Evolutionary conservation across 1,140 invertebrate species (phyloP), one percentile per base, ranked within the genome.

Genomic region (Ruditapes philippinarum): DNA sequence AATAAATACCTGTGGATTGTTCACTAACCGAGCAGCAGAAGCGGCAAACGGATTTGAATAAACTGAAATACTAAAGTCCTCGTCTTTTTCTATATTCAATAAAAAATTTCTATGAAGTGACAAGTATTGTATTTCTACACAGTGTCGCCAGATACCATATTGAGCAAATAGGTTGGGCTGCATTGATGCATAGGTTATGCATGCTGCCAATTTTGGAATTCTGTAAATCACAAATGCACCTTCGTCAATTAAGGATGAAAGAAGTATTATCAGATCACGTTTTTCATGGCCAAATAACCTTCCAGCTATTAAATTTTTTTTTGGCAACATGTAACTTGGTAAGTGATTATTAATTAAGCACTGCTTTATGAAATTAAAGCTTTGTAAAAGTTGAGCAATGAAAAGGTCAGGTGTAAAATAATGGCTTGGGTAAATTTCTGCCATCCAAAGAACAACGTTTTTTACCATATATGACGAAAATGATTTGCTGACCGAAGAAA

Each of bases 401-500:
- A 65, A 28, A 12, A 19, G 12, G 12, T n/a, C 42, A 19, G 62
- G 62, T 22, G 9, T 14, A 57, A 85, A 85, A 9, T 22, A 11
- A 51, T 11, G n/a, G 7, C 33, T 14, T 28, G 82, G 65, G 11
- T n/a, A 51, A 4, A 31, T 73, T 73, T 85, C 82, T 28, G 25
- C 38, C 28, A 22, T 38, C 82, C 82, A 85, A 22, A 85, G 36
- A 5, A 85, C 31, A 5, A 74, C 45, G 33, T 85, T 85, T 74
- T 85, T 85, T 45, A 85, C 54, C 28, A 85, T 51, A 36, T 73
- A 85, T 49, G 82, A 73, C n/a, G 82, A 65, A 51, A 85, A n/a
- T 4, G 9, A n/a, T 0, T 0, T 33, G n/a, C 28, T 5, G 9
- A 22, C 54, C 17, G 62, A 42, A 11, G 2, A 9, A 0, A 85